Evolutionary conservation across 2,888 invertebrate genomes (phyloP).

Genomic region (Coecobrya sp.): DNA sequence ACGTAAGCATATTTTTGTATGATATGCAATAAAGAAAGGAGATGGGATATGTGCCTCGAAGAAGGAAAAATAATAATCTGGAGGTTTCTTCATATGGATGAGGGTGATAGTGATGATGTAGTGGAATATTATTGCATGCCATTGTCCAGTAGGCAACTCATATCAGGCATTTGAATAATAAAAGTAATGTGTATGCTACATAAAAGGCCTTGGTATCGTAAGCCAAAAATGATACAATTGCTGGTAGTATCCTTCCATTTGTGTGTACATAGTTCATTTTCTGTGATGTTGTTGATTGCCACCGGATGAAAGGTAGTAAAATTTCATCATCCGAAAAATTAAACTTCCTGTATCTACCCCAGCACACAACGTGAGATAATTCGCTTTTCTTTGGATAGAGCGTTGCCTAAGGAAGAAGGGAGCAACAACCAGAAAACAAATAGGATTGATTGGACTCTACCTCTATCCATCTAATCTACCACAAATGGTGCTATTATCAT

Average conservation of each 20-base stretch:
- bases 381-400: background rate
- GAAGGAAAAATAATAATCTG: background rate
- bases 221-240: background rate
- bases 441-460: background rate
- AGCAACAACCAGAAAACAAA: constrained; percentile 3
- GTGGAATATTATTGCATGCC: background rate
- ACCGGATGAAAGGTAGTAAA: constrained; percentile 80
- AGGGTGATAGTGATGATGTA: background rate
- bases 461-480: too few species aligned
- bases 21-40: too few species aligned
- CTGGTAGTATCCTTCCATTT: background rate
- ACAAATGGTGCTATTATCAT: too few species aligned
- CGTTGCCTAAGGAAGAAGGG: background rate
- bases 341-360: constrained; percentile 27
- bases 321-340: constrained; percentile 85
- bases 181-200: constrained; percentile 7
- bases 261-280: background rate
- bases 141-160: background rate
- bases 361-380: background rate
- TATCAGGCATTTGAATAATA: constrained; percentile 6
- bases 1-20: background rate
- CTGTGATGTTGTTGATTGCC: constrained; percentile 57
- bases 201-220: background rate
- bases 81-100: background rate
- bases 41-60: background rate